Evolutionary conservation across 2,797 vertebrate species (phyloP), one percentile per base, ranked within the genome.

Genomic region (Ptychadena robeensis): DNA sequence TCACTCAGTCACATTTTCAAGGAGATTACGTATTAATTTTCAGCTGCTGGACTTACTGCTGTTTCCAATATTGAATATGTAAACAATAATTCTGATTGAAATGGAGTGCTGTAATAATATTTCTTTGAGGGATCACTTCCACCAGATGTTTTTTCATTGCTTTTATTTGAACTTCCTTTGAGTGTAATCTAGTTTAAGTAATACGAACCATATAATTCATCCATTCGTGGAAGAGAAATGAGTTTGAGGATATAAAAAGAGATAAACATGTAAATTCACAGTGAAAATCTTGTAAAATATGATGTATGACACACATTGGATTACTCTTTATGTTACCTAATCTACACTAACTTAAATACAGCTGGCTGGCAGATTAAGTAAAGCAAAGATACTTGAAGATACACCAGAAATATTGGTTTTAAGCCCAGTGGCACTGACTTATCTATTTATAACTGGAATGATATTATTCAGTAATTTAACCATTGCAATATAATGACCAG

Each of bases 1-100:
- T 80, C 80, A 67, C 83, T 87, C 81, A 84, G 82, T 61, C 40
- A 83, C 74, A 83, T 31, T 91, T 90, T 91, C 85, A 85, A 72
- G 67, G 65, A 87, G 84, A 90, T 89, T 87, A 88, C 35, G 82
- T 90, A 91, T 91, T 90, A 87, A 86, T 90, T 90, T 90, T 85
- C 86, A 89, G 81, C 68, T 85, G 57, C 74, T 67, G 86, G 84
- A 87, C 85, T 88, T 88, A 88, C 84, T 65, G 53, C 28, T 44
- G 79, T 82, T 89, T 87, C 87, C 88, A 87, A 87, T 78, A 88
- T 69, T 87, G 80, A 87, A 90, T 79, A 79, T 88, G 75, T 87
- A 89, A 90, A 87, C 74, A 80, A 85, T 61, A 79, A 86, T 82
- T 87, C 75, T 88, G 86, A 89, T 86, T 89, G 74, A 73, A 86